Conservation (phyloP, 2,113 vertebrate species). For the Butastur rufipennis region DNA sequence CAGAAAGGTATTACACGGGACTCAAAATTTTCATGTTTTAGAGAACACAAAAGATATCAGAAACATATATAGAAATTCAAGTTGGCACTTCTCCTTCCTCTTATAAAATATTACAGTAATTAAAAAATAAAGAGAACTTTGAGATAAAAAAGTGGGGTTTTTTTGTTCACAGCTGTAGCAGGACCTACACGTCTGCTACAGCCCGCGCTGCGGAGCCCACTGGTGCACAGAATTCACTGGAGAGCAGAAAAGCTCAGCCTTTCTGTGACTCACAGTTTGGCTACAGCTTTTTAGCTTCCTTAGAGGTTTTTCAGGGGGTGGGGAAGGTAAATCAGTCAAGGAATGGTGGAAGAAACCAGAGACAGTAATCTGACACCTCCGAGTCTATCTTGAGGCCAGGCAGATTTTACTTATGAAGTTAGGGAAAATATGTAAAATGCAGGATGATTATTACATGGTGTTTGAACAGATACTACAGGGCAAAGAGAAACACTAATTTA, state of each 20-base stretch:
- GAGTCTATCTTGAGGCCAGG: neutral
- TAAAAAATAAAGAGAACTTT: neutral
- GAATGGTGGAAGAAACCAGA: conserved; percentile 29
- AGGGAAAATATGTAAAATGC: neutral
- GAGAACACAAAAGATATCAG: neutral
- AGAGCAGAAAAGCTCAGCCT: neutral
- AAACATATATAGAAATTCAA: neutral
- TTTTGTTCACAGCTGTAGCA: neutral
- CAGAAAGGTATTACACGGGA: neutral
- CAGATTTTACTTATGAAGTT: neutral
- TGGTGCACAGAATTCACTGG: neutral
- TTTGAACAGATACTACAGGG: neutral
- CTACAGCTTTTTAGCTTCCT: conserved; percentile 24
- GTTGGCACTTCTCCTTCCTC: neutral
- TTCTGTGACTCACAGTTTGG: conserved; percentile 49
- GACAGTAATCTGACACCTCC: conserved; percentile 27
- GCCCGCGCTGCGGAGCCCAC: neutral
- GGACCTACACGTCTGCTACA: neutral
- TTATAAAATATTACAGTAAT: neutral
- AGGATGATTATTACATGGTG: neutral
- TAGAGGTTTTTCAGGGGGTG: conserved; percentile 23
- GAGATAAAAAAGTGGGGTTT: accelerated
- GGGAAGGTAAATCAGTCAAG: conserved; percentile 54
- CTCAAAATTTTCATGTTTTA: neutral
- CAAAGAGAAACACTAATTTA: neutral